Evolutionary conservation across 2,797 vertebrate species (phyloP).

Genomic region (Mormyrus proboscirostris): DNA sequence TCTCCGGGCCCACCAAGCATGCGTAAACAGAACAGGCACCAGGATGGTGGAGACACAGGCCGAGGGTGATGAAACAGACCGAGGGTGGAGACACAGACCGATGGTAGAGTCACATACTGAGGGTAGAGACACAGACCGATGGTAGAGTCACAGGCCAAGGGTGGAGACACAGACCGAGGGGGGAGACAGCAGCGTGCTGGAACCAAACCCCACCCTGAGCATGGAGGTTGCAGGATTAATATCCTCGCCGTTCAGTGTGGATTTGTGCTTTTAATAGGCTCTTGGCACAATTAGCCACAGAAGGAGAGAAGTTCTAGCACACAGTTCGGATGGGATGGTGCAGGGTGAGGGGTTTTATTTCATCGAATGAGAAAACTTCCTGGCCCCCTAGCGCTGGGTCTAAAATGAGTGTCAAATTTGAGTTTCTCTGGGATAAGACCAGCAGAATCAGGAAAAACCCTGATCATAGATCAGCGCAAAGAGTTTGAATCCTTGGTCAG

Average conservation of each 20-base stretch:
- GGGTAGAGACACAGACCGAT: not conserved
- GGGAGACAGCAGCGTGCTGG: not conserved
- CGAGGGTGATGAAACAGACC: no score
- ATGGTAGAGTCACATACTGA: not conserved
- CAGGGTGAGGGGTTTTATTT: not conserved
- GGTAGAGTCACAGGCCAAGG: not conserved
- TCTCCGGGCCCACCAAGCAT: conserved; percentile 24
- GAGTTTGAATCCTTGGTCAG: not conserved
- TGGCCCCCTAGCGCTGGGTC: not conserved
- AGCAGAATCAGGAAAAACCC: not conserved
- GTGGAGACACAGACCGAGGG: not conserved
- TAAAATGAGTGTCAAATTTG: not conserved
- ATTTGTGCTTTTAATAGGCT: not conserved
- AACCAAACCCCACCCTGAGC: not conserved
- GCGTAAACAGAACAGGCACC: conserved; percentile 13
- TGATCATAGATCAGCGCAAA: not conserved
- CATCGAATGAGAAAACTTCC: not conserved
- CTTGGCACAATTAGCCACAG: not conserved
- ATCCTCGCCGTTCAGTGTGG: not conserved
- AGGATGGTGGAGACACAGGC: not conserved
- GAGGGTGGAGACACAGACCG: no score
- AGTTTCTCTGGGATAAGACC: not conserved
- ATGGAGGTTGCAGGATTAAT: not conserved
- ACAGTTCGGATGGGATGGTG: not conserved
- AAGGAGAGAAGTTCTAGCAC: not conserved